Conservation (phyloP, 2,797 vertebrate genomes). For the Tokudaia tokunoshimensis region DNA sequence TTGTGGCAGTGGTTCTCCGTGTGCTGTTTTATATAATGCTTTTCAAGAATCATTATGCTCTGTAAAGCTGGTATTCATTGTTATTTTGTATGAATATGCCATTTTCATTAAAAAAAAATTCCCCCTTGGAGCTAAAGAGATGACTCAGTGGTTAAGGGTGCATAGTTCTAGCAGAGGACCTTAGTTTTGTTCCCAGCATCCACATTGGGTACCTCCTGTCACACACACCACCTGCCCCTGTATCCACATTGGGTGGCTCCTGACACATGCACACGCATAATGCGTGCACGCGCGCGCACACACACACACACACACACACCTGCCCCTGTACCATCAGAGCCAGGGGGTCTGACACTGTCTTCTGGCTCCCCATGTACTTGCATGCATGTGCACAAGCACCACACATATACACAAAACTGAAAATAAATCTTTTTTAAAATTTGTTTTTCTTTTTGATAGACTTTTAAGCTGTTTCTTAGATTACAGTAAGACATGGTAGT, state of each 20-base stretch:
- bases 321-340: neutral
- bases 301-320: no score
- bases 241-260: no score
- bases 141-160: neutral
- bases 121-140: neutral
- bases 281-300: no score
- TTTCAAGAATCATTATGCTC: neutral
- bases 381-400: neutral
- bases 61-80: neutral
- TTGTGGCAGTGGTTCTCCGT: neutral
- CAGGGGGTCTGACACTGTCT: neutral
- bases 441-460: neutral
- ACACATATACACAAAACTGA: neutral
- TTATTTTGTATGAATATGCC: slow-evolving; percentile 12
- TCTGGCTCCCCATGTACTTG: neutral
- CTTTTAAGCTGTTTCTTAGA: neutral
- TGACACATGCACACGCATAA: no score
- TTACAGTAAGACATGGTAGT: neutral
- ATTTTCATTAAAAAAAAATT: neutral
- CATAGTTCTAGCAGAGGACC: neutral
- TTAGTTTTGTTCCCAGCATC: neutral
- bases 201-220: no score
- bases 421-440: neutral
- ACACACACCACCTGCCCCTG: neutral
- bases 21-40: neutral